Base-by-base conservation (phyloP, 2,113 vertebrate genomes). In the Grus americana region DNA sequence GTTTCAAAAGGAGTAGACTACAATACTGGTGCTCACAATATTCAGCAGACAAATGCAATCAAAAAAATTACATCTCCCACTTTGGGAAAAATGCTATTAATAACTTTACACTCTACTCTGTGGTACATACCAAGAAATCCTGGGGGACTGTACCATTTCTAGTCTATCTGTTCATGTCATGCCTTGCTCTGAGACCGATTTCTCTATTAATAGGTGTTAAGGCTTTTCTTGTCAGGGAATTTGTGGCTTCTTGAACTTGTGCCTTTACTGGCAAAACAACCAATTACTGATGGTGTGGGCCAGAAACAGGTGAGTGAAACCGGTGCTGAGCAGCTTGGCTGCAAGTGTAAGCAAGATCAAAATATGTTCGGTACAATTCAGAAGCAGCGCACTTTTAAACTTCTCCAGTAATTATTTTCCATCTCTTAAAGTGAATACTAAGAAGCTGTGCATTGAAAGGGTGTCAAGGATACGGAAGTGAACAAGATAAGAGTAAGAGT, bases 381-480 rank as follows among this genome's bases (percentile, higher is more conserved):
- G 40, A 68, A 86, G 9, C 23, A 73, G 20, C 29, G 7, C 2
- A n/a, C 11, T 95, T 92, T 59, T 82, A 79, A 73, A 66, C 36
- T 81, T 58, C 24, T 84, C 26, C 3, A 14, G 26, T 66, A 66
- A 50, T 83, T 92, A 86, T 86, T 82, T 59, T 80, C 21, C 29
- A 8, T 44, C 14, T 75, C 79, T 90, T 86, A 50, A 90, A 86
- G 15, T 55, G 55, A 94, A 74, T 76, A 30, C 16, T 87, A 47
- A 72, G 34, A 67, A 91, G 22, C 22, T 61, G 17, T 68, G 63
- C 49, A 38, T 44, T 89, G 84, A 78, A 86, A 62, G 38, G 36
- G n/a, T 91, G 52, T 94, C 57, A 85, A 70, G 72, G 23, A 84
- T 89, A 86, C 32, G 78, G 62, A 92, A 93, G 46, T 76, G 90